These are phyloP conservation scores for Clarias platycephalus DNA, from an alignment of 2,797 vertebrate genomes.

Conservation along the genomic window DNA sequence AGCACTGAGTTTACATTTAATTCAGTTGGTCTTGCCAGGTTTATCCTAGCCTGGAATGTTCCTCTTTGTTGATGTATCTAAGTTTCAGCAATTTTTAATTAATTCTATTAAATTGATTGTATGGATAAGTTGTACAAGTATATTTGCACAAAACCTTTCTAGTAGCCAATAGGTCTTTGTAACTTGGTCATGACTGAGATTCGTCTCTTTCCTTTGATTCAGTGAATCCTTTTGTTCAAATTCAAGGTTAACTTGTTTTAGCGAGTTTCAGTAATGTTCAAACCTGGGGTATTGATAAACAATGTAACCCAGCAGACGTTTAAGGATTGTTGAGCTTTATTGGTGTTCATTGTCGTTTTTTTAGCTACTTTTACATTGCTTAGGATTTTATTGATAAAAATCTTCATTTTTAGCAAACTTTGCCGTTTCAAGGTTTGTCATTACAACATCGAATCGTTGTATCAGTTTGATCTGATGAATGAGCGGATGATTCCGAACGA, in stretches of 20 bases:
- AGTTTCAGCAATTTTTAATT: too few species aligned
- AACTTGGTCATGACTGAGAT: background rate
- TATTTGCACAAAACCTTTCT: background rate
- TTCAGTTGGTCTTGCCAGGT: background rate
- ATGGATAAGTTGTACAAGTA: background rate
- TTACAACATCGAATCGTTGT: too few species aligned
- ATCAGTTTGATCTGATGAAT: background rate
- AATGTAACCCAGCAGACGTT: too few species aligned
- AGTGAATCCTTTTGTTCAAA: background rate
- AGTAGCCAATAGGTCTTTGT: too few species aligned
- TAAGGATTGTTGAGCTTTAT: too few species aligned
- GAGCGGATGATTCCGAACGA: background rate
- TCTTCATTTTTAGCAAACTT: too few species aligned
- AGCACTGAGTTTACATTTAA: background rate
- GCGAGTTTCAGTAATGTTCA: background rate
- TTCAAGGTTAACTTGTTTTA: background rate
- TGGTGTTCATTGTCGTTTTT: too few species aligned
- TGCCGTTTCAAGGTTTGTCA: too few species aligned
- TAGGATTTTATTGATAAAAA: too few species aligned
- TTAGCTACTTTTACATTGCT: too few species aligned
- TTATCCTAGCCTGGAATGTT: background rate
- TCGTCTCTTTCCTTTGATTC: background rate
- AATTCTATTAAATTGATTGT: background rate
- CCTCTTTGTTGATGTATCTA: background rate
- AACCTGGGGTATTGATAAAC: background rate